Evolutionary conservation across 1,140 invertebrate genomes (phyloP).

Genomic region (Drosophila athabasca): DNA sequence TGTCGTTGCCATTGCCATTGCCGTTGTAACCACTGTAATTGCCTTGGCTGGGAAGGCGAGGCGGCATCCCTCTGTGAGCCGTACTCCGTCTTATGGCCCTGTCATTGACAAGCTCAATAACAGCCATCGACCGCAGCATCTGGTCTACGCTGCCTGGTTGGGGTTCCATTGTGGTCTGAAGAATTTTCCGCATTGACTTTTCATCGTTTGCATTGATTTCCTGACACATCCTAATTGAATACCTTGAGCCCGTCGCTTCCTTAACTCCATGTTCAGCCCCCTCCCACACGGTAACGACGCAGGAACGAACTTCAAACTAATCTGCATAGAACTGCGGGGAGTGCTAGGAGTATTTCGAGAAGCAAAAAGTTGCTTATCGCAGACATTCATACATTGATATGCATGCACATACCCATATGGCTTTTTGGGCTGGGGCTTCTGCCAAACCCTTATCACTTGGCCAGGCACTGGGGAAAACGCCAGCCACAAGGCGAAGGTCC

Average conservation of each 20-base stretch:
- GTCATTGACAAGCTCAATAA: slow-evolving; percentile 79
- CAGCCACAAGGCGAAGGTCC: neutral
- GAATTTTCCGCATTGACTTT: slow-evolving; percentile 2
- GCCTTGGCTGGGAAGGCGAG: slow-evolving; percentile 40
- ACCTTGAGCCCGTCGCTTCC: slow-evolving; percentile 26
- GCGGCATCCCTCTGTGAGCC: slow-evolving; percentile 5
- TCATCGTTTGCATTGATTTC: slow-evolving; percentile 49
- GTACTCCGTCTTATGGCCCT: slow-evolving; percentile 21
- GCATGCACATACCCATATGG: slow-evolving; percentile 45
- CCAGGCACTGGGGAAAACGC: slow-evolving; percentile 1
- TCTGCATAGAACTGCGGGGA: neutral
- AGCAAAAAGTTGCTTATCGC: slow-evolving; percentile 46
- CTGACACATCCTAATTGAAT: slow-evolving; percentile 69
- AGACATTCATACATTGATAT: slow-evolving; percentile 57
- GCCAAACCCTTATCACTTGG: slow-evolving; percentile 68
- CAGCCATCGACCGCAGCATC: slow-evolving; percentile 76
- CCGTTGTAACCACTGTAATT: slow-evolving; percentile 73
- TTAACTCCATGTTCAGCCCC: neutral
- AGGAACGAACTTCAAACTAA: slow-evolving; percentile 8
- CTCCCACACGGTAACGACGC: slow-evolving; percentile 5
- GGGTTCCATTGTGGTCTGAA: slow-evolving; percentile 12
- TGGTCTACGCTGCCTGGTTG: slow-evolving; percentile 65
- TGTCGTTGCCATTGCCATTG: slow-evolving; percentile 52
- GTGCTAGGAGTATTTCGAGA: slow-evolving; percentile 23
- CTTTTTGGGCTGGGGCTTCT: slow-evolving; percentile 30